Evolutionary conservation across 1,140 invertebrate species (phyloP).

Genomic region (Orussus abietinus): DNA sequence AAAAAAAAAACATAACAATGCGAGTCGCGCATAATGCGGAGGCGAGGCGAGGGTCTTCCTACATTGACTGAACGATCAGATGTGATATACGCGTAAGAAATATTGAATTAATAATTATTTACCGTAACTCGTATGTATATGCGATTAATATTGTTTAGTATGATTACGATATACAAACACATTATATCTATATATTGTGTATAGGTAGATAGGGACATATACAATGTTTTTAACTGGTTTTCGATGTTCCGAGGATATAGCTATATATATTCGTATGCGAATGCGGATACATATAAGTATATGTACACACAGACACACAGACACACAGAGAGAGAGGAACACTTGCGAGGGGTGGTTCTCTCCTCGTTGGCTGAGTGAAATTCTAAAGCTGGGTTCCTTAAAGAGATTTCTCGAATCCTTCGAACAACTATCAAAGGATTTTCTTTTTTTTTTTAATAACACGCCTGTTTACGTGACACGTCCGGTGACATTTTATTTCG

Average conservation of each 20-base stretch:
- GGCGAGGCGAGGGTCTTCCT: constrained; percentile 53
- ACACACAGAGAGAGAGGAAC: no score
- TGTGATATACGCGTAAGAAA: constrained; percentile 54
- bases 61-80: constrained; percentile 55
- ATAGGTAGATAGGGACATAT: constrained; percentile 47
- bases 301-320: no score
- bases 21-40: constrained; percentile 28
- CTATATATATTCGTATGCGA: constrained; percentile 4
- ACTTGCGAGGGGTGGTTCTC: no score
- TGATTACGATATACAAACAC: constrained; percentile 43
- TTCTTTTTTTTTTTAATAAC: no score
- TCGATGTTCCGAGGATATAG: constrained; percentile 47
- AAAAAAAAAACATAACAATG: no score
- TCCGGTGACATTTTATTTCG: no score
- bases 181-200: constrained; percentile 42
- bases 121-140: constrained; percentile 39
- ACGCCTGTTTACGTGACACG: no score
- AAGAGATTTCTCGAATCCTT: no score
- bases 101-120: constrained; percentile 44
- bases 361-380: constrained; percentile 32
- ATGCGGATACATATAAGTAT: no score
- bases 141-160: constrained; percentile 38
- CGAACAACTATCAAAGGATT: no score
- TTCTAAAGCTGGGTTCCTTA: constrained; percentile 32
- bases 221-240: constrained; percentile 51